Evolutionary conservation across 2,888 invertebrate genomes (phyloP).

Genomic region (Drosophila greeni): DNA sequence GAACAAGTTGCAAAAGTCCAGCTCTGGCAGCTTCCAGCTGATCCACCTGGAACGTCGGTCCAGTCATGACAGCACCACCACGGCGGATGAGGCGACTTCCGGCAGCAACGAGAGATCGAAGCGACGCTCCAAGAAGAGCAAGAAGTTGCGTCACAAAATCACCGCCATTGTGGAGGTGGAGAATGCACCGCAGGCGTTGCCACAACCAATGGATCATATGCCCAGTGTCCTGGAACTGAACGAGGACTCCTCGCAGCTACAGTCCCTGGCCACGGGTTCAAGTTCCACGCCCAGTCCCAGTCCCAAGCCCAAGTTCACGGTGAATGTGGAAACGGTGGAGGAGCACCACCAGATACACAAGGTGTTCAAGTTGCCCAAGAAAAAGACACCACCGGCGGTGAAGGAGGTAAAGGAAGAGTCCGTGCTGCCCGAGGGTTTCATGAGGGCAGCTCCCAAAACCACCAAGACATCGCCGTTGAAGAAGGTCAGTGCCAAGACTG

Average conservation of each 20-base stretch:
- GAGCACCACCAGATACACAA: constrained; percentile 76
- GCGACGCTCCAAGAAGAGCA: constrained; percentile 68
- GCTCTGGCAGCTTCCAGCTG: constrained; percentile 75
- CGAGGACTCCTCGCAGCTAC: constrained; percentile 34
- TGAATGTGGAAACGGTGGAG: constrained; percentile 77
- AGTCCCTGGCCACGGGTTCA: constrained; percentile 15
- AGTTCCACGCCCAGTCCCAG: constrained; percentile 45
- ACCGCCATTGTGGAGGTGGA: constrained; percentile 76
- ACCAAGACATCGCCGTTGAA: constrained; percentile 63
- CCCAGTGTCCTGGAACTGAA: constrained; percentile 59
- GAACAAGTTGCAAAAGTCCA: constrained; percentile 77
- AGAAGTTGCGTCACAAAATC: constrained; percentile 76
- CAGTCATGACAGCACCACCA: constrained; percentile 71
- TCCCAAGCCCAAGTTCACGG: constrained; percentile 76
- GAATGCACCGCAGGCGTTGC: constrained; percentile 59
- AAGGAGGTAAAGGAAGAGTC: constrained; percentile 30
- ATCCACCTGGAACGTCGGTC: constrained; percentile 76
- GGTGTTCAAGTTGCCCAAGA: constrained; percentile 77
- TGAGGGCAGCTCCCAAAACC: constrained; percentile 66
- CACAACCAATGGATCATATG: constrained; percentile 56
- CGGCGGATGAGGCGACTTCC: constrained; percentile 50
- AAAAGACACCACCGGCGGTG: constrained; percentile 55
- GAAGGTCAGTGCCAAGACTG: constrained; percentile 21
- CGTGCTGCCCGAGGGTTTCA: constrained; percentile 66
- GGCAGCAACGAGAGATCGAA: constrained; percentile 50